Base-by-base conservation (phyloP, 2,888 invertebrate species). In the Aporophyla nigra region DNA sequence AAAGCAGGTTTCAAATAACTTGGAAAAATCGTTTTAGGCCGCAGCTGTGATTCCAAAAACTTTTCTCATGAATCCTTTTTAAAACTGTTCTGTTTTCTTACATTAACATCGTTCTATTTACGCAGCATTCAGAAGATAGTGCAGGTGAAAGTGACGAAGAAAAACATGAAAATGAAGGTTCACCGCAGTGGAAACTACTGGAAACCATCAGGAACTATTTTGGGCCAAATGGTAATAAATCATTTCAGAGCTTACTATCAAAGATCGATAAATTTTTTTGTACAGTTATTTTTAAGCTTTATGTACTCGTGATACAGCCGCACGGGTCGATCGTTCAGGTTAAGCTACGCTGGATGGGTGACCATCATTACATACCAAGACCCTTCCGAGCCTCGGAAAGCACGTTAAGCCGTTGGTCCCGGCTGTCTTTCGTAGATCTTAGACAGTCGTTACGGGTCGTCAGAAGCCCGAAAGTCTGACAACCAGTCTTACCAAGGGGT, bases 101-200 rank as follows among this genome's bases (percentile, higher is more conserved):
- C 7, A 9, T 21, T 66, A 56, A 27, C 49, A 14, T 40, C 24
- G 14, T 46, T 72, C 14, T 58, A 76, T 72, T 67, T 83, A 84
- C 83, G 5, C 86, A 97, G 90, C 97, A 97, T 89, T 96, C 96
- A 2, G 96, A 96, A 83, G 96, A 96, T 62, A 96, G 96, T 61
- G 94, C 86, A 0, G 98, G 97, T 67, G 97, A 98, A 19, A 97
- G 97, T 83, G 97, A 97, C 43, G 97, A 97, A 71, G 98, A 98
- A 58, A 98, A 97, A 74, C 97, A 97, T 53, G 97, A 97, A 63
- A 94, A 96, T 73, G 94, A 96, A 77, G 97, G 98, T 89, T 98
- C 98, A 75, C 99, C 99, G 0, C 98, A 98, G 90, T 99, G 99
- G 99, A 98, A 98, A 84, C 96, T 99, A 1, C 98, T 99, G 89